Conservation (phyloP, 2,888 invertebrate genomes). For the Tiphia femorata region DNA sequence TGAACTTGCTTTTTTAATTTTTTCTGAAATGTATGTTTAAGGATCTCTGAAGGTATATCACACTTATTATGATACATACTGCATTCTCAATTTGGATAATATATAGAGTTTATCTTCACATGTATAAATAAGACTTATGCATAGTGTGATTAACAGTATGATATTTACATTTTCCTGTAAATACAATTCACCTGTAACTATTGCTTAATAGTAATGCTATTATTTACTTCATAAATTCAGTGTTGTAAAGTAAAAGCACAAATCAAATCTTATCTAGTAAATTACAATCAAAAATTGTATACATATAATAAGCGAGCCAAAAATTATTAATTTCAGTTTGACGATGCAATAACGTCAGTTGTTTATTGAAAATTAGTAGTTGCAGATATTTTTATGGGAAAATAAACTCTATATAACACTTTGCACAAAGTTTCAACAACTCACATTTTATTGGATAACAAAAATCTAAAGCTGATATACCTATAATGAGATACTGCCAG, state of each 20-base stretch:
- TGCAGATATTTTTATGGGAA: conserved; percentile 14
- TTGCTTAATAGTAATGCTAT: neutral
- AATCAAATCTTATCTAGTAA: conserved; percentile 17
- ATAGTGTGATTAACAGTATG: neutral
- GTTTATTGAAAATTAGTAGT: conserved; percentile 4
- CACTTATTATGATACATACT: too few relatives aligned
- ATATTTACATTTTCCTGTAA: neutral
- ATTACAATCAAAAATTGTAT: conserved; percentile 10
- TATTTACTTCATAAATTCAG: neutral
- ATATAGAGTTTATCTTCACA: conserved; percentile 39
- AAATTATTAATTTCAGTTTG: too few relatives aligned
- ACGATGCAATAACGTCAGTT: too few relatives aligned
- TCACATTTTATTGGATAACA: conserved; percentile 2
- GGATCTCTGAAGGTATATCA: conserved; percentile 40
- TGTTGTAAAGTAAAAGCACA: conserved; percentile 2
- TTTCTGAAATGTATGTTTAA: neutral
- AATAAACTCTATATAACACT: conserved; percentile 31
- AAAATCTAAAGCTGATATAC: conserved; percentile 32
- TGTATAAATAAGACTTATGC: conserved; percentile 5
- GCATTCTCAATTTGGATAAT: conserved; percentile 1
- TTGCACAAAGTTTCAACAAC: conserved; percentile 22
- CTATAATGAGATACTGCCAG: conserved; percentile 53
- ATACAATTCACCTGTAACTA: neutral
- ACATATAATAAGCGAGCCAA: neutral
- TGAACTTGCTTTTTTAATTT: too few relatives aligned